phyloP scores from a whole-genome alignment of 2,113 vertebrate species.

The Hoplias malabaricus region DNA sequence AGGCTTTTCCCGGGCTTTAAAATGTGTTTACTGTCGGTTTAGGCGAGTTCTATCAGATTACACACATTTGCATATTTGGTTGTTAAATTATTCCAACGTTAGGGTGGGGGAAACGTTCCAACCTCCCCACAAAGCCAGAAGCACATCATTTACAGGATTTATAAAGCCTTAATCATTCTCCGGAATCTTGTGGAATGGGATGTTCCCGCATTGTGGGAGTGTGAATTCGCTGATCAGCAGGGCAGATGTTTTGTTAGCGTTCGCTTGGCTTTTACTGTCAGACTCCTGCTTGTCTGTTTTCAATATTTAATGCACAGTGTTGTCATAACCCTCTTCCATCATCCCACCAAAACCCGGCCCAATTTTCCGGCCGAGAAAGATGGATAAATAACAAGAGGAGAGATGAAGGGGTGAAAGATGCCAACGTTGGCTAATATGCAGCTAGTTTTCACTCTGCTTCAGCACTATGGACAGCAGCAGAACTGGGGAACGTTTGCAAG shows the following conservation, averaged over 20 bases:
- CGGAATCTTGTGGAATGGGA: background rate
- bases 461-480: conserved; percentile 10
- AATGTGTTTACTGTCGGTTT: background rate
- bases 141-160: background rate
- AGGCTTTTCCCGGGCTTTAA: background rate
- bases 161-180: background rate
- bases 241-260: background rate
- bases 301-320: conserved; percentile 4
- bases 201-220: background rate
- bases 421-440: background rate
- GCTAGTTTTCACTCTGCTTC: conserved; percentile 15
- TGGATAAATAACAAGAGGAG: background rate
- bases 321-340: background rate
- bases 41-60: background rate
- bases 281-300: background rate
- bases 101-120: background rate
- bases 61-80: background rate
- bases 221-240: too few relatives aligned
- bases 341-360: background rate
- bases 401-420: conserved; percentile 25
- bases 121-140: background rate
- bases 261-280: background rate
- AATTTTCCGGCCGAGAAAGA: background rate
- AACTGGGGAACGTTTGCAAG: background rate
- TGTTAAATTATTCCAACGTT: background rate